Conservation (phyloP, 2,888 invertebrate species). For the Eutolmus rufibarbis region DNA sequence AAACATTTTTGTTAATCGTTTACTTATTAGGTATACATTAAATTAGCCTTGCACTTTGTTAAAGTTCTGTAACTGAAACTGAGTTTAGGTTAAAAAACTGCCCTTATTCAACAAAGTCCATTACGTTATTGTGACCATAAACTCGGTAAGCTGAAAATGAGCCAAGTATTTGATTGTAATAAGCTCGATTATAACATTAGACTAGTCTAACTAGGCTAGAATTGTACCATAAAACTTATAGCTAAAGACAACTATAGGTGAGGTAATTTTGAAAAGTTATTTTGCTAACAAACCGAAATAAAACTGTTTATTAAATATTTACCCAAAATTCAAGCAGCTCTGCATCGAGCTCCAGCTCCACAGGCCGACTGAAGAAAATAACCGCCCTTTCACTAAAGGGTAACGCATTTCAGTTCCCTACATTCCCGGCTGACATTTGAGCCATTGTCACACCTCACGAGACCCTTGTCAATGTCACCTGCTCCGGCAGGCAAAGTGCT, state of each 20-base stretch:
- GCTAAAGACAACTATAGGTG: neutral
- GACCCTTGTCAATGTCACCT: conserved; percentile 38
- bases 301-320: neutral
- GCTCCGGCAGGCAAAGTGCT: neutral
- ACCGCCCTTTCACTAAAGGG: neutral
- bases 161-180: too few species aligned
- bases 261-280: neutral
- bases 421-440: conserved; percentile 6
- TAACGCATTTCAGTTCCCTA: neutral
- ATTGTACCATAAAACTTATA: too few species aligned
- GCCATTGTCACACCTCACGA: conserved; percentile 21
- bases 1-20: too few species aligned
- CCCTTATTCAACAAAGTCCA: too few species aligned
- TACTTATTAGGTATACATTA: too few species aligned
- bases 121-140: too few species aligned
- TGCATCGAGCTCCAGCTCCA: neutral
- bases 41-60: too few species aligned
- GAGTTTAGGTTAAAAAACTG: too few species aligned
- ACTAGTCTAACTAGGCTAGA: too few species aligned
- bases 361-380: neutral
- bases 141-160: too few species aligned
- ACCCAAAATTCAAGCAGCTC: neutral
- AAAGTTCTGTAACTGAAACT: too few species aligned
- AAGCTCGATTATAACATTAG: too few species aligned
- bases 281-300: neutral